phyloP scores from a whole-genome alignment of 2,797 vertebrate genomes.

The Luscinia luscinia region DNA sequence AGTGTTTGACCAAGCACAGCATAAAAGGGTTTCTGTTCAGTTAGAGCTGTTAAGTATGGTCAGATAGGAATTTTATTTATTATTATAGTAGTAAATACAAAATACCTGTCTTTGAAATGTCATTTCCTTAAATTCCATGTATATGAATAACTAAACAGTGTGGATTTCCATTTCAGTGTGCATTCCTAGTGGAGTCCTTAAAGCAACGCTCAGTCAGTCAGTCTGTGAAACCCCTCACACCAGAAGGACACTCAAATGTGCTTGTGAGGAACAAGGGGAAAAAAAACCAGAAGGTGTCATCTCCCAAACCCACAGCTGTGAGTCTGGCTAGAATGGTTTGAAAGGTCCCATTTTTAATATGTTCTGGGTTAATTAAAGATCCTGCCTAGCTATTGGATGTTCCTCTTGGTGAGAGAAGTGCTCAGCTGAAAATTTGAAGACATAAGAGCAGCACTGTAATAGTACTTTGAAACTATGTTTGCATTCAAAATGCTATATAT shows the following conservation, averaged over 20 bases:
- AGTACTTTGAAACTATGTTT: neutral
- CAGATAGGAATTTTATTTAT: neutral
- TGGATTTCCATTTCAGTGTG: slow-evolving; percentile 74
- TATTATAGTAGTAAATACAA: neutral
- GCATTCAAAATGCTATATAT: neutral
- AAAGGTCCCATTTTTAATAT: neutral
- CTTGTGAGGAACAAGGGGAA: slow-evolving; percentile 8
- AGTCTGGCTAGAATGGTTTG: slow-evolving; percentile 78
- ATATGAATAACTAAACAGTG: neutral
- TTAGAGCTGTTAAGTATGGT: neutral
- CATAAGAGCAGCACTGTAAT: neutral
- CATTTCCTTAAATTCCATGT: neutral
- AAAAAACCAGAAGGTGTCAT: slow-evolving; percentile 33
- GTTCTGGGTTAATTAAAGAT: neutral
- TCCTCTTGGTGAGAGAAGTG: neutral
- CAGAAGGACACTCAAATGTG: neutral
- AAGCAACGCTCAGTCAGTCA: slow-evolving; percentile 69
- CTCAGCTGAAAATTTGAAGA: neutral
- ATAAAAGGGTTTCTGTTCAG: neutral
- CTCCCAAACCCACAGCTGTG: slow-evolving; percentile 71
- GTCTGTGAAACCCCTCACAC: neutral
- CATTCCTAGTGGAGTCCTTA: slow-evolving; percentile 79
- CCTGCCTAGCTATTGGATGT: neutral
- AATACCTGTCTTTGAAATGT: neutral
- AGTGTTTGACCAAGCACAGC: neutral